Percentiles rank a stretch among this genome's conserved stretches.
These are phyloP conservation scores for Agrotis segetum DNA, from an alignment of 2,888 invertebrate species.

Conservation along the genomic window DNA sequence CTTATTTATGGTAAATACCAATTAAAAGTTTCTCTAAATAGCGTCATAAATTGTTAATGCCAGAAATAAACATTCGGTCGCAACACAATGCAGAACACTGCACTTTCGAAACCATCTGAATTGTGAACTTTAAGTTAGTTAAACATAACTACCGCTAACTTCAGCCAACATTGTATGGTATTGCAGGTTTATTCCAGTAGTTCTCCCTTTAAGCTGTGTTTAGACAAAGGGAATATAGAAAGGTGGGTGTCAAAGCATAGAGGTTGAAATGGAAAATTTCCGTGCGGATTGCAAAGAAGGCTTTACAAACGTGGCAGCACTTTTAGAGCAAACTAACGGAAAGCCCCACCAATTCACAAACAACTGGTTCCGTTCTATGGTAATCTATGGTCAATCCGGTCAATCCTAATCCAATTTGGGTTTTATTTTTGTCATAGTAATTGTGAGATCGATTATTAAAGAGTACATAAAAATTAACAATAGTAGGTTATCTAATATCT, in stretches of 20 bases:
- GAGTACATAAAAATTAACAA: background rate
- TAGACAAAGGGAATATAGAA: slow-evolving; percentile 9
- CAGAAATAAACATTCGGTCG: slow-evolving; percentile 3
- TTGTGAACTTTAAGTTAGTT: slow-evolving; percentile 38
- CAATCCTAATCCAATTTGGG: slow-evolving; percentile 14
- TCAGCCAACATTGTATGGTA: slow-evolving; percentile 33
- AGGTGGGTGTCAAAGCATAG: slow-evolving; percentile 25
- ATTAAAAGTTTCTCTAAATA: slow-evolving; percentile 7
- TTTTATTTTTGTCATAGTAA: background rate
- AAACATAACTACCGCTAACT: slow-evolving; percentile 32
- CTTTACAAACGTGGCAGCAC: slow-evolving; percentile 24
- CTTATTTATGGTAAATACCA: background rate
- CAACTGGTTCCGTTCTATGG: slow-evolving; percentile 28
- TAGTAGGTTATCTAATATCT: too few relatives aligned
- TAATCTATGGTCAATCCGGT: background rate
- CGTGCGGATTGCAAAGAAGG: slow-evolving; percentile 9
- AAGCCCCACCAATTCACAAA: slow-evolving; percentile 27
- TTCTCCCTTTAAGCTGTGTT: slow-evolving; percentile 20
- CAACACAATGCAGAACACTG: slow-evolving; percentile 14
- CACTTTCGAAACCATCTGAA: slow-evolving; percentile 23
- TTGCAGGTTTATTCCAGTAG: slow-evolving; percentile 34
- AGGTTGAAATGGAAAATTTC: slow-evolving; percentile 36
- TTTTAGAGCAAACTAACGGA: slow-evolving; percentile 29
- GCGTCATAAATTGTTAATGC: slow-evolving; percentile 15
- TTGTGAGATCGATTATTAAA: slow-evolving; percentile 1